Evolutionary conservation across 2,888 invertebrate species (phyloP), one percentile per base, ranked within the genome.

Genomic region (Smittia sp.): DNA sequence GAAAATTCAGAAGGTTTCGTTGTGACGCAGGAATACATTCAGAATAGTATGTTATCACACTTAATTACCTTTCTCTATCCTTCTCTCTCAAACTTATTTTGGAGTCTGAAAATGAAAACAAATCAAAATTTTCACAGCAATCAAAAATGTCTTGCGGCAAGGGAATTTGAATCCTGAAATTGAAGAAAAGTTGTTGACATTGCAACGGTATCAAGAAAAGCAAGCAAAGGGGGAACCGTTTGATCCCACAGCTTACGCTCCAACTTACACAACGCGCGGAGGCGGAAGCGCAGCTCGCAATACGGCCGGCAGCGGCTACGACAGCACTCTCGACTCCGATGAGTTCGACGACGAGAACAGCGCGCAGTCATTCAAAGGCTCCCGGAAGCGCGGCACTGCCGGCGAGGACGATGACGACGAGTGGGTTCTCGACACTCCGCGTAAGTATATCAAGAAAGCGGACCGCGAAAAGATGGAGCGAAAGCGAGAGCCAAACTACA

Each of bases 131-230:
- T 76, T 83, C 84, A 74, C 85, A 94, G 95, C 95, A 13, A 94
- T 96, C 77, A 91, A 92, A 81, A 94, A 92, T 81, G 95, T 94
- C n/a, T 83, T 96, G 75, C 92, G 92, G 81, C 93, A 93, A 82
- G 94, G 94, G 79, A 94, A 94, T 81, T 85, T 95, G 24, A 92
- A 93, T 80, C 95, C 95, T 0, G 95, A 95, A 82, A 93, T 96
- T 76, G 94, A 95, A 80, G 94, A 96, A 79, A 96, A 96, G 80
- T 83, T 96, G 67, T 84, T 95, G 54, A 93, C 93, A 78, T 85
- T 95, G 77, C 95, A 95, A 81, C 87, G 91, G 68, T 93, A 92
- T 79, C 93, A 93, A 79, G 93, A 93, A 80, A 88, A 89, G 77
- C 87, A 88, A 79, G 90, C 90, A 89, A 89, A 89, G 78, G 86